Conservation (phyloP, 2,888 invertebrate species). For the Ophonus ardosiacus region DNA sequence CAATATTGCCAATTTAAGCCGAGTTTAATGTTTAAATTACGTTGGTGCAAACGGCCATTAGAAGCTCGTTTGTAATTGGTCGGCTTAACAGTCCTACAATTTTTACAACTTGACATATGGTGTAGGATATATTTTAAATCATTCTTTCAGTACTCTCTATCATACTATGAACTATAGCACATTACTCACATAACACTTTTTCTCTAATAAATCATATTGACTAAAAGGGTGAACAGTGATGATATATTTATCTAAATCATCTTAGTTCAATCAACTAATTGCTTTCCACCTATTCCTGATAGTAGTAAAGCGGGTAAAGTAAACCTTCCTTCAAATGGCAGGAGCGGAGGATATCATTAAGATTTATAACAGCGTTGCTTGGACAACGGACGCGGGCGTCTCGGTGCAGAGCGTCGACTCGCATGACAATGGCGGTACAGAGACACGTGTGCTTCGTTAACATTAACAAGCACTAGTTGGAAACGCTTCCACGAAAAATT, state of each 20-base stretch:
- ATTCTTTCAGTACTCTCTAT: no score
- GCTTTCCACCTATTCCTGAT: background rate
- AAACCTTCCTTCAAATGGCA: background rate
- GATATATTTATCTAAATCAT: background rate
- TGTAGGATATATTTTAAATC: no score
- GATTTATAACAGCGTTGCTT: background rate
- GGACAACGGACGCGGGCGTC: background rate
- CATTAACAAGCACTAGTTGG: constrained; percentile 6
- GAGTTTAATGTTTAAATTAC: no score
- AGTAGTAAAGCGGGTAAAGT: background rate
- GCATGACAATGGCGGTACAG: constrained; percentile 10
- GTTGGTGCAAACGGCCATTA: no score
- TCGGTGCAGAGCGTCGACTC: background rate
- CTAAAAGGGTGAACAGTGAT: background rate
- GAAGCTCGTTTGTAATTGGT: no score
- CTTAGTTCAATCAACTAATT: background rate
- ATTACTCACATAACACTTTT: no score
- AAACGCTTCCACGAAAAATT: background rate
- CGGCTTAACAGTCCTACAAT: no score
- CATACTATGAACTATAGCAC: no score
- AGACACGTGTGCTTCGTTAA: constrained; percentile 19
- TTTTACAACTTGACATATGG: no score
- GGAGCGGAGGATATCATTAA: background rate
- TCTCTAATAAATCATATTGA: no score
- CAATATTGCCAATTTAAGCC: no score